These are phyloP conservation scores for Conomelus anceps DNA, from an alignment of 2,888 invertebrate species.

Conservation along the genomic window DNA sequence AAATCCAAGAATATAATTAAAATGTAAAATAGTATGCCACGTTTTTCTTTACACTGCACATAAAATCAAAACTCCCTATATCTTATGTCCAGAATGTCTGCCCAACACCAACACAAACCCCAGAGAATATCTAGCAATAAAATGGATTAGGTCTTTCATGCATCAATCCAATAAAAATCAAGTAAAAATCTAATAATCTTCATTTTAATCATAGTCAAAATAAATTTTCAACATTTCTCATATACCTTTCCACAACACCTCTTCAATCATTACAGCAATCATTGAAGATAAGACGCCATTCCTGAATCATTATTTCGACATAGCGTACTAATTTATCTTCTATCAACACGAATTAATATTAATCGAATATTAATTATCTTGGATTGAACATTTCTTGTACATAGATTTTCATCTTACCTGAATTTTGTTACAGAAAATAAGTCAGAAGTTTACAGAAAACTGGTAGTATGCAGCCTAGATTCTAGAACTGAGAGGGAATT, in stretches of 20 bases:
- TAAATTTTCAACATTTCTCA: neutral
- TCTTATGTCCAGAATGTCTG: too few relatives aligned
- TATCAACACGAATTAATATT: neutral
- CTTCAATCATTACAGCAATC: neutral
- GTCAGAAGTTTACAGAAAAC: too few relatives aligned
- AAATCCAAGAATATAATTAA: too few relatives aligned
- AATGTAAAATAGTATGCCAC: too few relatives aligned
- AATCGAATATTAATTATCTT: neutral
- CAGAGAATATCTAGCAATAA: too few relatives aligned
- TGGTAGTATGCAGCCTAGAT: neutral
- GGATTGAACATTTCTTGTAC: neutral
- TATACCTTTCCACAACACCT: neutral
- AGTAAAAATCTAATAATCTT: neutral
- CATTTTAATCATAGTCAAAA: neutral
- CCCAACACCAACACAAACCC: too few relatives aligned
- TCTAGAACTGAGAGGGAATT: neutral
- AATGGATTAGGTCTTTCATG: too few relatives aligned
- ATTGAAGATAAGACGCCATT: neutral
- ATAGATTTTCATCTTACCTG: neutral
- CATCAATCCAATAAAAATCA: neutral
- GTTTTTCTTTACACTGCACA: too few relatives aligned
- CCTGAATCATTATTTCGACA: neutral
- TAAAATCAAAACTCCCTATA: too few relatives aligned
- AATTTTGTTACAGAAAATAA: neutral
- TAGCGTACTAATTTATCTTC: neutral